Percentiles rank a stretch among this genome's conserved stretches.
Conservation (phyloP, 2,113 vertebrate species). For the Pardalotus punctatus region DNA sequence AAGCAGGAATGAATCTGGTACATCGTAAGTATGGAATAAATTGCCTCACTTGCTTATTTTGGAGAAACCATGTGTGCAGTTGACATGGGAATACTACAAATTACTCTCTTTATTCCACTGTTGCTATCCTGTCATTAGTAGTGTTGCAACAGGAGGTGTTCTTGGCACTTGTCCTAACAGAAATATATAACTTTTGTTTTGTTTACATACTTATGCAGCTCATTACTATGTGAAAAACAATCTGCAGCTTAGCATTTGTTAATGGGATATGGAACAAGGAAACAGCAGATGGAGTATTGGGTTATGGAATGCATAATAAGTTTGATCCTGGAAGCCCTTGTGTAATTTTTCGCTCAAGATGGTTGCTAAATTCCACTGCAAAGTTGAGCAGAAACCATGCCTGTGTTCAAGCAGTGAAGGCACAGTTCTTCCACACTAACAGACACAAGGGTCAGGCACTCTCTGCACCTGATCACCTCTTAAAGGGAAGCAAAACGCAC, state of each 20-base stretch:
- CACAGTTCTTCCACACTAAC: neutral
- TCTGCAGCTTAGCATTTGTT: constrained; percentile 56
- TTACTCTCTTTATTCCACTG: constrained; percentile 39
- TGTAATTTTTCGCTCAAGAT: constrained; percentile 11
- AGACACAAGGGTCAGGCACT: neutral
- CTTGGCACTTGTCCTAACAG: constrained; percentile 37
- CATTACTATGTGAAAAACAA: constrained; percentile 61
- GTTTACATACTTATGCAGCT: constrained; percentile 54
- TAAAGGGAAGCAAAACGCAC: neutral
- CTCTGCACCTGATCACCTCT: neutral
- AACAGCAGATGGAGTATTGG: constrained; percentile 58
- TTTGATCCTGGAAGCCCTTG: constrained; percentile 34
- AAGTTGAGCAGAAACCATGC: neutral
- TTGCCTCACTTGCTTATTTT: constrained; percentile 28
- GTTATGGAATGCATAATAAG: constrained; percentile 31
- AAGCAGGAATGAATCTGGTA: neutral
- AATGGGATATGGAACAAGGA: constrained; percentile 42
- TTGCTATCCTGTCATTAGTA: constrained; percentile 34
- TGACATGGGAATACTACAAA: constrained; percentile 44
- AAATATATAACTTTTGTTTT: constrained; percentile 52
- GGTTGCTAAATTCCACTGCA: neutral
- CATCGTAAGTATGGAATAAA: constrained; percentile 6
- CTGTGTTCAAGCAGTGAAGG: neutral
- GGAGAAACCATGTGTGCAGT: constrained; percentile 7
- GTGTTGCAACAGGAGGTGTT: constrained; percentile 42